Evolutionary conservation across 2,888 invertebrate genomes (phyloP).

Genomic region (Callimorpha dominula): DNA sequence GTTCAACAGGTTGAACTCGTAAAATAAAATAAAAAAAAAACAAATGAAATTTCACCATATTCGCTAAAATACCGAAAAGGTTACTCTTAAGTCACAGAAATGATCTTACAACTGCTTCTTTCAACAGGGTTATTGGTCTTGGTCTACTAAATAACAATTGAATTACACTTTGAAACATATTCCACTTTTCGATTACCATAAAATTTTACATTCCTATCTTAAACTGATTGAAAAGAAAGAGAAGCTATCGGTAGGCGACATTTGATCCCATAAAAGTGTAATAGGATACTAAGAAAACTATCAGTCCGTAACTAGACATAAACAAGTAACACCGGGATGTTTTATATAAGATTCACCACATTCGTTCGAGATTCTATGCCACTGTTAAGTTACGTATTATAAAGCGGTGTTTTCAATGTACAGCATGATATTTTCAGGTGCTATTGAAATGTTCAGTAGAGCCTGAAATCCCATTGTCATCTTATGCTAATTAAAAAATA

Average conservation of each 20-base stretch:
- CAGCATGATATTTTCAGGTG: no score
- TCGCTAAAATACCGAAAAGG: not conserved
- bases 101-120: not conserved
- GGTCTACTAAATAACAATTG: slow-evolving; percentile 1
- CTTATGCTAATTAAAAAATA: no score
- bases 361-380: slow-evolving; percentile 35
- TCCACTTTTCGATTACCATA: slow-evolving; percentile 25
- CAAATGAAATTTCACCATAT: not conserved
- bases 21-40: not conserved
- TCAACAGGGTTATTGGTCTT: not conserved
- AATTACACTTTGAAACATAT: slow-evolving; percentile 9
- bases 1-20: not conserved
- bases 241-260: slow-evolving; percentile 26
- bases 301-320: slow-evolving; percentile 37
- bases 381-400: slow-evolving; percentile 17
- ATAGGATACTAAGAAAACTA: slow-evolving; percentile 45
- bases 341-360: slow-evolving; percentile 36
- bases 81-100: not conserved
- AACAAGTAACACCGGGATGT: slow-evolving; percentile 35
- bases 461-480: no score
- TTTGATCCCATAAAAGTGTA: slow-evolving; percentile 38
- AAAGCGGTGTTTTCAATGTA: not conserved
- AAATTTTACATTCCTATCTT: slow-evolving; percentile 24
- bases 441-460: no score
- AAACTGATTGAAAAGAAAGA: slow-evolving; percentile 25